Conservation (phyloP, 1,140 invertebrate genomes). For the Aphelinus certus region DNA sequence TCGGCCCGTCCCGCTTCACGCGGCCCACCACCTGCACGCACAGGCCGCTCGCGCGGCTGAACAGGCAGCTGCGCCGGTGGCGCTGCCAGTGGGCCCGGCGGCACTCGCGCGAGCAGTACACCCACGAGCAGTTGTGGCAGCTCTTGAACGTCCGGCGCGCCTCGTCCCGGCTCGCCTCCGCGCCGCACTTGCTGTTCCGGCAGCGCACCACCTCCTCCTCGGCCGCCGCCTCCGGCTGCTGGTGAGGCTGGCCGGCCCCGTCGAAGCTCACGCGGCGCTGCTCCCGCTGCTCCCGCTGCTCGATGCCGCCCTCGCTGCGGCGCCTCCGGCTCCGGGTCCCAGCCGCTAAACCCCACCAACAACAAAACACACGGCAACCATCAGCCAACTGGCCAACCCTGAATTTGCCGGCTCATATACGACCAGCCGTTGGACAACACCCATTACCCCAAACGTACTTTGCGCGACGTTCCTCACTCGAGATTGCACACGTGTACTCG, state of each 20-base stretch:
- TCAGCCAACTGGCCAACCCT: too few relatives aligned
- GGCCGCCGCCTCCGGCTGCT: constrained; percentile 42
- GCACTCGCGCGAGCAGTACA: constrained; percentile 86
- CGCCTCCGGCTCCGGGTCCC: constrained; percentile 41
- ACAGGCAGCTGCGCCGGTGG: constrained; percentile 88
- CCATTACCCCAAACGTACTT: too few relatives aligned
- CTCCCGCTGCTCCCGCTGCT: background rate
- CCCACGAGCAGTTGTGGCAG: constrained; percentile 93
- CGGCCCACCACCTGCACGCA: constrained; percentile 89
- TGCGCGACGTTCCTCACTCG: too few relatives aligned
- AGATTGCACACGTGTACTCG: too few relatives aligned
- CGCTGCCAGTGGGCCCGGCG: constrained; percentile 89
- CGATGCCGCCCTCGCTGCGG: constrained; percentile 67
- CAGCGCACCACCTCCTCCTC: constrained; percentile 72
- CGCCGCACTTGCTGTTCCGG: constrained; percentile 79
- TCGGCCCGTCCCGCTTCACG: constrained; percentile 83
- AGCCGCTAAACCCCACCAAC: too few relatives aligned
- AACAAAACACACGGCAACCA: too few relatives aligned
- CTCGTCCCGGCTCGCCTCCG: constrained; percentile 71
- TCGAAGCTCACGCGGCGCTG: constrained; percentile 65
- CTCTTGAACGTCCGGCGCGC: constrained; percentile 82
- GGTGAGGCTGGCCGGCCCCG: constrained; percentile 39
- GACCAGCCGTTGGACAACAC: too few relatives aligned
- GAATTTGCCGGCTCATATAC: too few relatives aligned
- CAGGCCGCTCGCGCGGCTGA: constrained; percentile 85